phyloP scores from a whole-genome alignment of 1,140 invertebrate genomes.

The Pinna nobilis region DNA sequence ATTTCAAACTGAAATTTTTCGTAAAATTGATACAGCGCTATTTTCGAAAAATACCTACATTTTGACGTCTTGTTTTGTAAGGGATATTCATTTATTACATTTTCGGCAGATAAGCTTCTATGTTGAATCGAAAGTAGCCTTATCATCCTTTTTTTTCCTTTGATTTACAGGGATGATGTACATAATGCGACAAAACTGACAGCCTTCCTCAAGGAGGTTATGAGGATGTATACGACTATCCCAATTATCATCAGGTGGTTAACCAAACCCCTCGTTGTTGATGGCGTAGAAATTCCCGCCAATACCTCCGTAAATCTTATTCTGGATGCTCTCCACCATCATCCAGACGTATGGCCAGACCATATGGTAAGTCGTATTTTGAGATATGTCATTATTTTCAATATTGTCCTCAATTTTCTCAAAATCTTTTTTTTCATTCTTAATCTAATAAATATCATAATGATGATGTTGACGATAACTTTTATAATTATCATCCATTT shows the following conservation, averaged over 20 bases:
- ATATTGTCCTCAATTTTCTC: no score
- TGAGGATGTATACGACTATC: conserved; percentile 68
- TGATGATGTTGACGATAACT: no score
- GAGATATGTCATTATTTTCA: no score
- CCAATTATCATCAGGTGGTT: conserved; percentile 84
- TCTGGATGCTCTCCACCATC: conserved; percentile 53
- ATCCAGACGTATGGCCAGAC: conserved; percentile 50
- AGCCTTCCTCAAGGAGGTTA: conserved; percentile 69
- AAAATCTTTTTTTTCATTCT: no score
- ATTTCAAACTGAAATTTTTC: no score
- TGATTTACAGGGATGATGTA: conserved; percentile 55
- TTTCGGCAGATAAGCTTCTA: no score
- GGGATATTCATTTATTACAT: no score
- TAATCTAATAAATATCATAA: no score
- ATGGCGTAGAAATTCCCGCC: conserved; percentile 37
- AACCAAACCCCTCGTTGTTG: conserved; percentile 79
- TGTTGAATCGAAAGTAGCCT: neutral
- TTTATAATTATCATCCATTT: no score
- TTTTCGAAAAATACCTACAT: no score
- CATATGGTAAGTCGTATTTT: conserved; percentile 34
- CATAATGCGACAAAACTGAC: conserved; percentile 65
- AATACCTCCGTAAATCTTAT: conserved; percentile 32
- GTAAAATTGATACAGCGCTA: no score
- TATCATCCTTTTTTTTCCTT: neutral
- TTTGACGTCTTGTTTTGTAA: no score